Percentiles rank a stretch among this genome's conserved stretches.
Conservation (phyloP, 2,797 vertebrate genomes). For the Danionella dracula region DNA sequence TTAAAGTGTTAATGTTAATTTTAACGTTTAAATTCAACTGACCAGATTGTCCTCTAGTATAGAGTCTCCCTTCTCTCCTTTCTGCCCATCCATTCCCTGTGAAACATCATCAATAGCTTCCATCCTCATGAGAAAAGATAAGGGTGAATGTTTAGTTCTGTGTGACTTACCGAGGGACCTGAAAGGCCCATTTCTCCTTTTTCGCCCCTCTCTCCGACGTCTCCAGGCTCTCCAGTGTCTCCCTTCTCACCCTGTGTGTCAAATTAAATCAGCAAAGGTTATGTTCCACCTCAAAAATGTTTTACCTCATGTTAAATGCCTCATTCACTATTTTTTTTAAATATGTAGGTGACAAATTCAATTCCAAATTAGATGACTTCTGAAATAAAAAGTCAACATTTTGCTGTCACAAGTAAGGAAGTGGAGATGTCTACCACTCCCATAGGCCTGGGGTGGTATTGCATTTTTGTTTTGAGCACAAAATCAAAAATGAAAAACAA, state of each 20-base stretch:
- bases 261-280: neutral
- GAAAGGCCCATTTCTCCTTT: slow-evolving; percentile 76
- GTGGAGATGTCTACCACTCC: no score
- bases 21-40: slow-evolving; percentile 36
- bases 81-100: slow-evolving; percentile 73
- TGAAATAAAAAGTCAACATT: no score
- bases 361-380: no score
- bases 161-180: slow-evolving; percentile 65
- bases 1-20: neutral
- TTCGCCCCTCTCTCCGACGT: slow-evolving; percentile 58
- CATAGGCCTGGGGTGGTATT: no score
- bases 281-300: no score
- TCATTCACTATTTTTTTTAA: no score
- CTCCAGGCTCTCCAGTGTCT: slow-evolving; percentile 71
- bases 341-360: no score
- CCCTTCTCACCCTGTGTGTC: slow-evolving; percentile 70
- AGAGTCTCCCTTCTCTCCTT: slow-evolving; percentile 71
- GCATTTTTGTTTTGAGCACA: no score
- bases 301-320: no score
- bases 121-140: neutral
- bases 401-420: no score
- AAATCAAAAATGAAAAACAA: no score
- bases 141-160: no score
- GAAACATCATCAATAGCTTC: slow-evolving; percentile 1
- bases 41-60: slow-evolving; percentile 74